Evolutionary conservation across 1,140 invertebrate species (phyloP).

Genomic region (Neodiprion lecontei): DNA sequence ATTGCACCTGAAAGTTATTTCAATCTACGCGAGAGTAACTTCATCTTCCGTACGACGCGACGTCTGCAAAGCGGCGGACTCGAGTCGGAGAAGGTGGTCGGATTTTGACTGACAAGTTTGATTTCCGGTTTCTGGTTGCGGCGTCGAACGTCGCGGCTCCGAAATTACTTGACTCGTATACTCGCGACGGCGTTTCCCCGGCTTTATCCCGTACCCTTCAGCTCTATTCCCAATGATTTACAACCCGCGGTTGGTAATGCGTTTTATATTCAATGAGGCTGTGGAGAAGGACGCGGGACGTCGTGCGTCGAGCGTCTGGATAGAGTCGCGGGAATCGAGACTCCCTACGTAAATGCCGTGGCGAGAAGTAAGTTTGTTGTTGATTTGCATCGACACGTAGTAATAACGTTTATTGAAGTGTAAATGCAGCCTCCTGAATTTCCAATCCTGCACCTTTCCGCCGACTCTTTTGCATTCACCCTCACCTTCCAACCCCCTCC

Average conservation of each 20-base stretch:
- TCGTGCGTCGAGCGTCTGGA: neutral
- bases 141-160: neutral
- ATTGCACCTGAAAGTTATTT: neutral
- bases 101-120: constrained; percentile 35
- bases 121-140: constrained; percentile 32
- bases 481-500: neutral
- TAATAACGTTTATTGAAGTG: constrained; percentile 53
- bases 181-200: neutral
- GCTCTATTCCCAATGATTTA: neutral
- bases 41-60: neutral
- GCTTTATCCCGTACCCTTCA: neutral
- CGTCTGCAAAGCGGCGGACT: neutral
- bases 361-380: constrained; percentile 16
- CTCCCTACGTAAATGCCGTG: neutral
- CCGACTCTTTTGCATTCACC: neutral
- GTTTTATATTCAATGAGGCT: constrained; percentile 18
- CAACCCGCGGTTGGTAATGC: constrained; percentile 11
- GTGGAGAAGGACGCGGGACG: neutral
- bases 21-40: neutral
- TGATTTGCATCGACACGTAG: constrained; percentile 39
- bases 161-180: constrained; percentile 11
- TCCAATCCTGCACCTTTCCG: constrained; percentile 33
- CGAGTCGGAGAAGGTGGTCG: neutral
- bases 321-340: neutral
- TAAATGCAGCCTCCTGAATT: constrained; percentile 46